Base-by-base conservation (phyloP, 2,888 invertebrate species). In the Anagyrus pseudococci region DNA sequence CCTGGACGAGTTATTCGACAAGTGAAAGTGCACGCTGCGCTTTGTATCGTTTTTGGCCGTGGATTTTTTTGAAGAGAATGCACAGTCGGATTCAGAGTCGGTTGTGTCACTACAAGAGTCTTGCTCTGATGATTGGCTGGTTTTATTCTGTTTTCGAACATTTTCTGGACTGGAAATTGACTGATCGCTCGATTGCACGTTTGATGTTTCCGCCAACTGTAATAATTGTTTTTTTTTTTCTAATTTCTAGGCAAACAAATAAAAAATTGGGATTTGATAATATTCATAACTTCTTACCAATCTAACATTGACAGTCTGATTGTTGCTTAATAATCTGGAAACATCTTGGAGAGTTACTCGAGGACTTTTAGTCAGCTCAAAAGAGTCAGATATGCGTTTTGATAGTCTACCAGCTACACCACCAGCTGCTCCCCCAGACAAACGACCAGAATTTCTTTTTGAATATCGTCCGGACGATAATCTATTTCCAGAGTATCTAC, bases 341-440 rank as follows among this genome's bases (percentile, higher is more conserved):
- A 79, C 77, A 59, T 80, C 77, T 48, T 77, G 76, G 0, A 79
- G 65, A 22, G 75, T 68, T 13, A 80, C 78, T 46, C 72, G 69
- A 7, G 77, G 78, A 62, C 73, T 78, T 68, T 69, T 68, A 13
- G 72, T 63, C 2, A 64, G 26, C 52, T 71, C 69, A n/a, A 67
- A 52, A 53, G 46, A 49, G 7, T 62, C 66, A 4, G 64, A 56
- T n/a, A 48, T 61, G 44, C 59, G 58, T 44, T 59, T 67, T n/a
- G 64, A 65, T 25, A 62, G 41, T 53, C 64, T 53, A 13, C 52
- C 47, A 46, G 37, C 41, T 41, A 64, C 20, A 37, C 48, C 49
- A 8, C 33, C 8, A n/a, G n/a, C n/a, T n/a, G n/a, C n/a, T 50
- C 61, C 67, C 47, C 65, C 68, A 10, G 73, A 70, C 17, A 71